Evolutionary conservation across 1,140 invertebrate genomes (phyloP).

Genomic region (Dendroctonus valens): DNA sequence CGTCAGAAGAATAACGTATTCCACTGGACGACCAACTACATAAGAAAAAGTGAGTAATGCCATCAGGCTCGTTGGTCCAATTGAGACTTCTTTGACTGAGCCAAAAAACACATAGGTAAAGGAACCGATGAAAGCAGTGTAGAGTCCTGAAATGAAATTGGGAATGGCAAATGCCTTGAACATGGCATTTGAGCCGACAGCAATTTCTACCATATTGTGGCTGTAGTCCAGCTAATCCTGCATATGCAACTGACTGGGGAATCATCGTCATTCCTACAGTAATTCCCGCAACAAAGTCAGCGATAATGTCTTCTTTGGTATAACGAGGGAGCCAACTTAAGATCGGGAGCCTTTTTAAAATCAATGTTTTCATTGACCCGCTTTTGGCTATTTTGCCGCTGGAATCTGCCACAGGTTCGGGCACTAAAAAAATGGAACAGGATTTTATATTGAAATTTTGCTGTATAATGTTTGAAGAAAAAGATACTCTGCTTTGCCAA

Average conservation of each 20-base stretch:
- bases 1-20: constrained; percentile 76
- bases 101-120: constrained; percentile 88
- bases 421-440: constrained; percentile 7
- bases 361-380: constrained; percentile 21
- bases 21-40: constrained; percentile 65
- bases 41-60: constrained; percentile 75
- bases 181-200: neutral
- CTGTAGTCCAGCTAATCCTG: constrained; percentile 68
- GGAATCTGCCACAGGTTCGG: constrained; percentile 6
- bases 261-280: constrained; percentile 79
- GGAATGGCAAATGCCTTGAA: too few relatives aligned
- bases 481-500: too few relatives aligned
- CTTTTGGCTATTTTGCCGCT: neutral
- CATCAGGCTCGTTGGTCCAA: constrained; percentile 86
- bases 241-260: constrained; percentile 77
- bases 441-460: neutral
- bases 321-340: constrained; percentile 67
- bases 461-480: too few relatives aligned
- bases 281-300: constrained; percentile 82
- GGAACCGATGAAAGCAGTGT: constrained; percentile 85
- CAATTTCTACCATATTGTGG: constrained; percentile 69
- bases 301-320: constrained; percentile 58
- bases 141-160: constrained; percentile 54
- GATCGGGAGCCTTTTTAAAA: constrained; percentile 46
- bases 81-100: constrained; percentile 77